phyloP scores from a whole-genome alignment of 2,113 vertebrate species.

The Coptodon rendalli region DNA sequence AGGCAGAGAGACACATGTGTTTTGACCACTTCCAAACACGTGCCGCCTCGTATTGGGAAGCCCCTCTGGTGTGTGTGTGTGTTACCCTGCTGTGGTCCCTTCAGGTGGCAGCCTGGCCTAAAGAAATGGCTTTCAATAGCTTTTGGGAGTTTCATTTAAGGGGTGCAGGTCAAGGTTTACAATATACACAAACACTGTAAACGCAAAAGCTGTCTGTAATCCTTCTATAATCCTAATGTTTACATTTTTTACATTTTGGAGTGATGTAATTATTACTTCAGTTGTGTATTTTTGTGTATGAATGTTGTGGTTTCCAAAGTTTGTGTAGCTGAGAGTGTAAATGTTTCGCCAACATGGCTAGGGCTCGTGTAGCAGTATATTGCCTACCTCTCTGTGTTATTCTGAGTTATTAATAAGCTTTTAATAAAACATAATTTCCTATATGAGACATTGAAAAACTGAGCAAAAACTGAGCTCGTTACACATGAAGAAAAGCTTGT shows the following conservation, averaged over 20 bases:
- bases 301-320: not conserved
- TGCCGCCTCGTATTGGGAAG: constrained; percentile 5
- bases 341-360: not conserved
- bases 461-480: not conserved
- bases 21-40: constrained; percentile 35
- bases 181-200: not conserved
- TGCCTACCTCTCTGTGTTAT: not conserved
- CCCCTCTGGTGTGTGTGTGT: not conserved
- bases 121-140: not conserved
- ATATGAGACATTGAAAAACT: not conserved
- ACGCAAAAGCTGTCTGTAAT: not conserved
- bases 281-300: not conserved
- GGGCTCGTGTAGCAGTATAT: not conserved
- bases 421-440: not conserved
- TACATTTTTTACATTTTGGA: not conserved
- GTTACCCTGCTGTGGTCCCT: not conserved
- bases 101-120: not conserved
- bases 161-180: not conserved
- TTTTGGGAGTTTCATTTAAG: not conserved
- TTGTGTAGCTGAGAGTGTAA: not conserved
- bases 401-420: not conserved
- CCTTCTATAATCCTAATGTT: not conserved
- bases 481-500: not conserved
- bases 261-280: not conserved
- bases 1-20: constrained; percentile 12